Conservation (phyloP, 2,888 invertebrate species). For the Polydrusus pterygomalis region DNA sequence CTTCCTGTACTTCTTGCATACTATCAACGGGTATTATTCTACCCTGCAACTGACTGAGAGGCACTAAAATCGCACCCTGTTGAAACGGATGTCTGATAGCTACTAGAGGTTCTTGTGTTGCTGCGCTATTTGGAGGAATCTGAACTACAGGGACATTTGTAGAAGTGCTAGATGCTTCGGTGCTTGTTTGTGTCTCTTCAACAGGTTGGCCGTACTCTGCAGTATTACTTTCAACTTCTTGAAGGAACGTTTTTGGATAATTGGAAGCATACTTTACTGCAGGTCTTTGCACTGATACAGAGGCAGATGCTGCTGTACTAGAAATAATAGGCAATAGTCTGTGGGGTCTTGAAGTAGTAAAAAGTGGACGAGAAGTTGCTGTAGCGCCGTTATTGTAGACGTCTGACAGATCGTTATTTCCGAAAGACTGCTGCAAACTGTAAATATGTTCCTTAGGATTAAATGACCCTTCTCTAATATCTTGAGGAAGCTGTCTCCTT, state of each 20-base stretch:
- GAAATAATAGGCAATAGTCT: slow-evolving; percentile 72
- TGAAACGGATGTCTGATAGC: slow-evolving; percentile 73
- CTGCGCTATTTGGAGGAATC: slow-evolving; percentile 70
- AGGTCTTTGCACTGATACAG: slow-evolving; percentile 62
- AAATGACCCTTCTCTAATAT: slow-evolving; percentile 68
- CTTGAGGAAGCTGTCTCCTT: slow-evolving; percentile 78
- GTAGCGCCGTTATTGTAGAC: slow-evolving; percentile 81
- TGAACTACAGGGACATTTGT: slow-evolving; percentile 76
- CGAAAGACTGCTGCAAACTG: slow-evolving; percentile 76
- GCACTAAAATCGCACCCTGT: slow-evolving; percentile 67
- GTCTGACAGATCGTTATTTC: slow-evolving; percentile 79
- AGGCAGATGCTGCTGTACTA: slow-evolving; percentile 66
- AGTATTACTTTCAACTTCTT: slow-evolving; percentile 60
- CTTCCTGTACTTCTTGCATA: slow-evolving; percentile 58
- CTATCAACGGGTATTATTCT: slow-evolving; percentile 62
- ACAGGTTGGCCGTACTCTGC: slow-evolving; percentile 59
- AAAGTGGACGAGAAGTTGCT: slow-evolving; percentile 79
- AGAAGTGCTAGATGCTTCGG: slow-evolving; percentile 73
- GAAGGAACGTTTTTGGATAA: slow-evolving; percentile 59
- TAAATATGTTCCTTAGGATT: slow-evolving; percentile 74
- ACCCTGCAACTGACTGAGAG: slow-evolving; percentile 67
- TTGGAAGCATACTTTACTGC: slow-evolving; percentile 59
- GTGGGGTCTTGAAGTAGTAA: slow-evolving; percentile 80
- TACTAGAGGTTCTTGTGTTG: slow-evolving; percentile 65
- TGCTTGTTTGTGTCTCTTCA: slow-evolving; percentile 68